These are phyloP conservation scores for Pachyuromys duprasi DNA, from an alignment of 2,797 vertebrate species.

Conservation along the genomic window DNA sequence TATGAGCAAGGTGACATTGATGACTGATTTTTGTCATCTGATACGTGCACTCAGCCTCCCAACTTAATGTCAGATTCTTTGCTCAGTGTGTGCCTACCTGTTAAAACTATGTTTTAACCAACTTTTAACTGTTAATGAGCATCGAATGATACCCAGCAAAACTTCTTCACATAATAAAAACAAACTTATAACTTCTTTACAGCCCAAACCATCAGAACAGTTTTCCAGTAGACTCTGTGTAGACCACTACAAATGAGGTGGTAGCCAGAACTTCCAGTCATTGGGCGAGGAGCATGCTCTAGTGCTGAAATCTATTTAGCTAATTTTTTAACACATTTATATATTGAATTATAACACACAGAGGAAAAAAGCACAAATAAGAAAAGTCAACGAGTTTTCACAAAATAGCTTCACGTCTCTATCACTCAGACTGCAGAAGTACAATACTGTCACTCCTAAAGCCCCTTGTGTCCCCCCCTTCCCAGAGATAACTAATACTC, in stretches of 20 bases:
- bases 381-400: constrained; percentile 34
- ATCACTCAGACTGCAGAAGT: not conserved
- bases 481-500: not conserved
- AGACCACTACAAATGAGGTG: constrained; percentile 16
- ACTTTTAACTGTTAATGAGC: not conserved
- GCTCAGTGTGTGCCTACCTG: not conserved
- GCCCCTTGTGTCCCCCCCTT: not conserved
- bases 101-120: not conserved
- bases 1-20: not conserved
- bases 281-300: not conserved
- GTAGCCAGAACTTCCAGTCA: constrained; percentile 55
- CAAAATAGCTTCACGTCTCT: not conserved
- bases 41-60: not conserved
- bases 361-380: not conserved
- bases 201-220: not conserved
- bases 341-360: not conserved
- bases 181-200: not conserved
- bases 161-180: not conserved
- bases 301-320: not conserved
- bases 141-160: not conserved
- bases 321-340: constrained; percentile 56
- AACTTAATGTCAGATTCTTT: not conserved
- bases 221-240: not conserved
- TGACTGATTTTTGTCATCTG: not conserved
- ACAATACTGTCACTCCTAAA: not conserved